phyloP scores from a whole-genome alignment of 2,113 vertebrate species.

The Rhynchomys soricoides region DNA sequence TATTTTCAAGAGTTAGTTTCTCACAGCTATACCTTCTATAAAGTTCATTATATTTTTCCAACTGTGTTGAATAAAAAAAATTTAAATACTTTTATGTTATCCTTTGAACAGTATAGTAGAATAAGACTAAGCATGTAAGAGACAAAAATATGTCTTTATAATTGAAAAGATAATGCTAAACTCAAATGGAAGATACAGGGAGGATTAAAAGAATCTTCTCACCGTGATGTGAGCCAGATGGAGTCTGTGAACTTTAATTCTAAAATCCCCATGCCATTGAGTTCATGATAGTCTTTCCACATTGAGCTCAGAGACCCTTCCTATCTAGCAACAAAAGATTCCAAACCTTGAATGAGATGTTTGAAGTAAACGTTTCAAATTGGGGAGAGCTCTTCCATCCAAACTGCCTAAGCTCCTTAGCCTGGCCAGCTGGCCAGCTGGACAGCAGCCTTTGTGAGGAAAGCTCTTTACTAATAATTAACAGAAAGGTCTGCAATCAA shows the following conservation, averaged over 20 bases:
- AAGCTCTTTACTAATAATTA: constrained; percentile 62
- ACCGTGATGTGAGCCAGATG: constrained; percentile 55
- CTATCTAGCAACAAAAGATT: constrained; percentile 62
- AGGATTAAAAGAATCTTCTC: constrained; percentile 25
- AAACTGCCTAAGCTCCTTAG: constrained; percentile 39
- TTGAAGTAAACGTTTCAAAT: constrained; percentile 60
- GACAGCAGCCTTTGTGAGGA: constrained; percentile 52
- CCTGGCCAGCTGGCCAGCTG: constrained; percentile 39
- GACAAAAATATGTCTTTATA: background rate
- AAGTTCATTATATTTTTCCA: background rate
- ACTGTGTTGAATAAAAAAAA: background rate
- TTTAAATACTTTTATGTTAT: background rate
- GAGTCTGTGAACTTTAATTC: constrained; percentile 45
- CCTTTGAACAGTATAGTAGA: background rate
- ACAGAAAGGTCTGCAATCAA: constrained; percentile 58
- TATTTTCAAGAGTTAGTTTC: background rate
- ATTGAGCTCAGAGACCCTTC: constrained; percentile 37
- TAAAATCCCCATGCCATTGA: constrained; percentile 30
- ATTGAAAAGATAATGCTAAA: background rate
- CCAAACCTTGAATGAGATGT: constrained; percentile 62
- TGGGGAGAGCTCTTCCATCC: background rate
- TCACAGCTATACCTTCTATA: background rate
- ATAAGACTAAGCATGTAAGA: background rate
- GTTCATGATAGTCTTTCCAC: constrained; percentile 41
- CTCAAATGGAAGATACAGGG: background rate